Evolutionary conservation across 2,797 vertebrate genomes (phyloP).

Genomic region (Oryzias dopingdopingensis): DNA sequence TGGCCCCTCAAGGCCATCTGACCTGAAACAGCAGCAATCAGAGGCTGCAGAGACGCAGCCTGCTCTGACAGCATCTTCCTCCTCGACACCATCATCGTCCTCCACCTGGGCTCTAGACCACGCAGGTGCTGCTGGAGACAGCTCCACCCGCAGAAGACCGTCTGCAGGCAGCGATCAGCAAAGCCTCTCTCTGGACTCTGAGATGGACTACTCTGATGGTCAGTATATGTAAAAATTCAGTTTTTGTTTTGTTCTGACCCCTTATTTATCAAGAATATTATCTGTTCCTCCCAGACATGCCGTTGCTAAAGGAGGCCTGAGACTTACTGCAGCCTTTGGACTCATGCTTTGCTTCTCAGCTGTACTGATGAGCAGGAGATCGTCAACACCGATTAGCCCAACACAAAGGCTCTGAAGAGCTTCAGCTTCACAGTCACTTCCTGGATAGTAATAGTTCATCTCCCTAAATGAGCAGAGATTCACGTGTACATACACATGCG

Average conservation of each 20-base stretch:
- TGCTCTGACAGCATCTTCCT: slow-evolving; percentile 76
- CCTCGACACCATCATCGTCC: slow-evolving; percentile 66
- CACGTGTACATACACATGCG: slow-evolving; percentile 68
- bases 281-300: slow-evolving; percentile 83
- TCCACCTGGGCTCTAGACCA: slow-evolving; percentile 76
- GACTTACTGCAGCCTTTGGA: slow-evolving; percentile 42
- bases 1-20: slow-evolving; percentile 73
- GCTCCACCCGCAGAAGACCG: slow-evolving; percentile 76
- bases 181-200: slow-evolving; percentile 86
- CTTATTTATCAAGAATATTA: neutral
- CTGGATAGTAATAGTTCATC: slow-evolving; percentile 32
- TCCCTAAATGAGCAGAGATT: slow-evolving; percentile 48
- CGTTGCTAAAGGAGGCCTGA: slow-evolving; percentile 95
- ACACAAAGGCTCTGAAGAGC: slow-evolving; percentile 26
- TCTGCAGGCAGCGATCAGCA: slow-evolving; percentile 87
- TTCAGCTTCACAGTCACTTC: slow-evolving; percentile 24
- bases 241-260: neutral
- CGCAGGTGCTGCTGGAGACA: slow-evolving; percentile 64
- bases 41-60: slow-evolving; percentile 90
- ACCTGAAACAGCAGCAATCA: slow-evolving; percentile 76
- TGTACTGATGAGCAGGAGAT: slow-evolving; percentile 43
- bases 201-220: slow-evolving; percentile 93
- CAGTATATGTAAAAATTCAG: slow-evolving; percentile 23
- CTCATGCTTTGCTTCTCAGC: slow-evolving; percentile 29
- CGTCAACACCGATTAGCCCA: slow-evolving; percentile 37